Percentiles rank a stretch among this genome's conserved stretches.
These are phyloP conservation scores for Dryocosmus kuriphilus DNA, from an alignment of 2,888 invertebrate genomes.

Conservation along the genomic window DNA sequence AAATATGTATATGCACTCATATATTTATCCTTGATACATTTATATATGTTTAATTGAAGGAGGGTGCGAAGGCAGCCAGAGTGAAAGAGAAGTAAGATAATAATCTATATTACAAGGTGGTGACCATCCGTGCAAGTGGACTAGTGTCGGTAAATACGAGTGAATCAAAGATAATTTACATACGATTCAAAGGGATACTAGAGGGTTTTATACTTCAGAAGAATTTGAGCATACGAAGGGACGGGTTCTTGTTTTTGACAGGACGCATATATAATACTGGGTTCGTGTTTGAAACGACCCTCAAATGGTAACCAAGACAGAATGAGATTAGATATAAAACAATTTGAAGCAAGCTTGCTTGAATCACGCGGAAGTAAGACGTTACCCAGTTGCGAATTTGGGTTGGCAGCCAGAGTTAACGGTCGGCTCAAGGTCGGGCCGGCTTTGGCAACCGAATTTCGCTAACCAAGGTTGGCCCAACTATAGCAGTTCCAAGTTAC, in stretches of 20 bases:
- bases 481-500: too few relatives aligned
- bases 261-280: neutral
- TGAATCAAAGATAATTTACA: slow-evolving; percentile 56
- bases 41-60: too few relatives aligned
- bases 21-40: too few relatives aligned
- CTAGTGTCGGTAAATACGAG: slow-evolving; percentile 47
- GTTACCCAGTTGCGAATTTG: too few relatives aligned
- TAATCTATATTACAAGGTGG: slow-evolving; percentile 59
- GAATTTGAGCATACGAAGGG: slow-evolving; percentile 52
- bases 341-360: neutral
- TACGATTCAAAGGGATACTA: slow-evolving; percentile 49
- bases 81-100: slow-evolving; percentile 53
- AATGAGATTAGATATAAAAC: slow-evolving; percentile 13
- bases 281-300: neutral
- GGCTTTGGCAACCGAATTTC: too few relatives aligned
- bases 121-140: slow-evolving; percentile 52
- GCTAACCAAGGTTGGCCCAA: too few relatives aligned
- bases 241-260: slow-evolving; percentile 24
- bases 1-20: too few relatives aligned
- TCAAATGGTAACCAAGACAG: slow-evolving; percentile 9
- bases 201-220: slow-evolving; percentile 50
- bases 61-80: slow-evolving; percentile 54
- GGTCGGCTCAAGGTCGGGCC: too few relatives aligned
- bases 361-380: neutral
- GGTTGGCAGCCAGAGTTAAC: too few relatives aligned